Evolutionary conservation across 2,888 invertebrate genomes (phyloP).

Genomic region (Caenorhabditis auriculariae): DNA sequence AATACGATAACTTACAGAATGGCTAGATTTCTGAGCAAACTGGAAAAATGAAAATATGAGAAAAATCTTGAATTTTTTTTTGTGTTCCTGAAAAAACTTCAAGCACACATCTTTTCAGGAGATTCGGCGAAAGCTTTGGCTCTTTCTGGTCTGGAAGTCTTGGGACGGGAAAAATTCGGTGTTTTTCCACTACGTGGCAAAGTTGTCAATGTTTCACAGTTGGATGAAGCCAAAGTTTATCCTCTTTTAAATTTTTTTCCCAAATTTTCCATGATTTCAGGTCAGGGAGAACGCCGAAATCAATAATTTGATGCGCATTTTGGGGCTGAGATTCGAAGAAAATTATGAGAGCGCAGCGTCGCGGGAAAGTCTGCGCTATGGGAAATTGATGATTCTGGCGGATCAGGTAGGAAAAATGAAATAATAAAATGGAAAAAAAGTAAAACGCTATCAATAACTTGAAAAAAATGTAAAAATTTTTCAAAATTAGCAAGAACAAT

Average conservation of each 20-base stretch:
- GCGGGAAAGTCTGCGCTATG: constrained; percentile 81
- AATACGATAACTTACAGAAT: too few relatives aligned
- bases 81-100: neutral
- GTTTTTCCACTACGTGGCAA: constrained; percentile 50
- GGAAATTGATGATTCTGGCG: constrained; percentile 97
- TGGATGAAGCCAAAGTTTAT: constrained; percentile 16
- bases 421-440: neutral
- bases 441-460: neutral
- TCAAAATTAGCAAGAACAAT: too few relatives aligned
- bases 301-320: constrained; percentile 80
- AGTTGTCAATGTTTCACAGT: constrained; percentile 37
- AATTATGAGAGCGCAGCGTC: neutral
- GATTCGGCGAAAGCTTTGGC: constrained; percentile 97
- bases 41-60: too few relatives aligned
- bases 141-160: constrained; percentile 82
- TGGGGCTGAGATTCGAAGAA: constrained; percentile 31
- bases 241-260: neutral
- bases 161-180: constrained; percentile 40
- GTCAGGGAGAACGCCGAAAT: constrained; percentile 86
- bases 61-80: neutral
- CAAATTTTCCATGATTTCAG: constrained; percentile 66
- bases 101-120: constrained; percentile 69
- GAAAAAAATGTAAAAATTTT: neutral
- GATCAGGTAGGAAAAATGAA: constrained; percentile 93
- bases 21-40: too few relatives aligned